These are phyloP conservation scores for Anniella stebbinsi DNA, from an alignment of 2,797 vertebrate genomes.

Conservation along the genomic window DNA sequence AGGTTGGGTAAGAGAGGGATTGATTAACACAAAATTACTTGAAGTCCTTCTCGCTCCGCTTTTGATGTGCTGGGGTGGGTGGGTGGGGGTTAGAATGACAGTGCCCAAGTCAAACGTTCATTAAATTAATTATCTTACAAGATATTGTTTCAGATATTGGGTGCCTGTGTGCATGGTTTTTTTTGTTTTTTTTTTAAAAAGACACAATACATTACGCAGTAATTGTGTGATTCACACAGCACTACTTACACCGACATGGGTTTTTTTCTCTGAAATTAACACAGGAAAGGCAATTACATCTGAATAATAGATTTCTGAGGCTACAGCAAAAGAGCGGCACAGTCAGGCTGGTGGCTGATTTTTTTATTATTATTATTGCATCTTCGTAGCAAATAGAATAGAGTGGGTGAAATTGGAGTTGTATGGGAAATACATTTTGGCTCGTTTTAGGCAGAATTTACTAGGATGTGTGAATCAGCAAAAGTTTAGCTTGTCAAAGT, in stretches of 20 bases:
- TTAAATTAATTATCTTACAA: constrained; percentile 67
- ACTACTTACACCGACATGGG: constrained; percentile 52
- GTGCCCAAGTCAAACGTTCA: constrained; percentile 68
- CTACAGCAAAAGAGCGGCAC: not conserved
- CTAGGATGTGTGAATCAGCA: too few species aligned
- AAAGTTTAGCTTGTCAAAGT: too few species aligned
- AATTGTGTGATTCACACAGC: constrained; percentile 61
- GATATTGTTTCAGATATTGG: constrained; percentile 63
- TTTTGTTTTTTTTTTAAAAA: not conserved
- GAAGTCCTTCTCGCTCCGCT: constrained; percentile 34
- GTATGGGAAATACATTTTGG: too few species aligned
- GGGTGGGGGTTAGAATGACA: constrained; percentile 18
- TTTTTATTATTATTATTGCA: too few species aligned
- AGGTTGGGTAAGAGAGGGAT: constrained; percentile 62
- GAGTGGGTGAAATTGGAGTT: too few species aligned
- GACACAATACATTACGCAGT: constrained; percentile 55
- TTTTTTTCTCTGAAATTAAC: constrained; percentile 51
- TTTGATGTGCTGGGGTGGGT: constrained; percentile 52
- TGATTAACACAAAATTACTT: constrained; percentile 72
- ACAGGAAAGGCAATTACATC: not conserved
- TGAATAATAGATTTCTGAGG: fast-evolving
- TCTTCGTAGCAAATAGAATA: too few species aligned
- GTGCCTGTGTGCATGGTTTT: not conserved
- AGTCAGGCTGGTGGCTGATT: not conserved
- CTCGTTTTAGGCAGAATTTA: too few species aligned